phyloP scores from a whole-genome alignment of 2,888 invertebrate species.

The Drosophila pegasa region DNA sequence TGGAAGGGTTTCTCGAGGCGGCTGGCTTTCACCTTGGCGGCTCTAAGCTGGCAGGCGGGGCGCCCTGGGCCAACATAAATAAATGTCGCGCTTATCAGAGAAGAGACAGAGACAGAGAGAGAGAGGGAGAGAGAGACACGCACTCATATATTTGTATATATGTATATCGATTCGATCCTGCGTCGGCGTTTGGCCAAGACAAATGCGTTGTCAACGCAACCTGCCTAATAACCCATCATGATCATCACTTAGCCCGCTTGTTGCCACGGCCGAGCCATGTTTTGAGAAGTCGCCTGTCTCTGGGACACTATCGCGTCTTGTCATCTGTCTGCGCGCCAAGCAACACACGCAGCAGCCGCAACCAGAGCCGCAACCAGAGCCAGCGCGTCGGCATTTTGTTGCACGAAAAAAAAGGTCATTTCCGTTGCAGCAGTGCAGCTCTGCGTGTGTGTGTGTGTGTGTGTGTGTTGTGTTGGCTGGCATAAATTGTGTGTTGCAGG shows the following conservation, averaged over 20 bases:
- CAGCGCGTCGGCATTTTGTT: conserved; percentile 69
- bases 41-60: conserved; percentile 19
- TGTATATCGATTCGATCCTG: conserved; percentile 52
- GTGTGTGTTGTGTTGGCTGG: conserved; percentile 47
- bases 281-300: conserved; percentile 18
- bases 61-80: conserved; percentile 67
- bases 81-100: conserved; percentile 74
- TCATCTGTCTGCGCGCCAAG: conserved; percentile 74
- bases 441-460: conserved; percentile 18
- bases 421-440: conserved; percentile 61
- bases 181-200: conserved; percentile 73
- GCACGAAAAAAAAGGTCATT: conserved; percentile 69
- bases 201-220: conserved; percentile 80
- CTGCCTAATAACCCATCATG: conserved; percentile 81
- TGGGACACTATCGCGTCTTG: conserved; percentile 77
- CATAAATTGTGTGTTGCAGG: conserved; percentile 77
- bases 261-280: conserved; percentile 10
- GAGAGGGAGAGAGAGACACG: conserved; percentile 6
- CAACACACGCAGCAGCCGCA: conserved; percentile 52
- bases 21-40: conserved; percentile 4
- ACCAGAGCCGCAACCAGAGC: conserved; percentile 4
- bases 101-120: conserved; percentile 33
- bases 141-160: neutral
- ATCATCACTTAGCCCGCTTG: conserved; percentile 72
- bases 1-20: conserved; percentile 31